These are phyloP conservation scores for Limonius californicus DNA, from an alignment of 1,140 invertebrate genomes.

Conservation along the genomic window DNA sequence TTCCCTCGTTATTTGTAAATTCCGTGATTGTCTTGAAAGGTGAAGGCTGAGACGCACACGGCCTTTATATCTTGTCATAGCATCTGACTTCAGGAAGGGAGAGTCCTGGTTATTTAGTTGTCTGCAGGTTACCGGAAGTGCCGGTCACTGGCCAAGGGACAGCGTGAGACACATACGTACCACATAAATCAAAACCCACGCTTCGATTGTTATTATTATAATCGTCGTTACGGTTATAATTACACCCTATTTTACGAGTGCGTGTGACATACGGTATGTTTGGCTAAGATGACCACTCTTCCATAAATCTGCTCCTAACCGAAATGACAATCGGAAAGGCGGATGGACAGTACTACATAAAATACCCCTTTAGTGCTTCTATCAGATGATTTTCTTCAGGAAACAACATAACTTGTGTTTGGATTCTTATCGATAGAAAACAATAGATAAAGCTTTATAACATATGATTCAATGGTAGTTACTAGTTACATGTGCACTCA, in stretches of 20 bases:
- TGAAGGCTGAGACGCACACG: neutral
- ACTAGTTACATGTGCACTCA: too few species aligned
- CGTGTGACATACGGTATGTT: neutral
- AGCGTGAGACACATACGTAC: constrained; percentile 18
- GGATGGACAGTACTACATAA: too few species aligned
- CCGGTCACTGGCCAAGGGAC: constrained; percentile 17
- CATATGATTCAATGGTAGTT: too few species aligned
- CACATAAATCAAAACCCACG: constrained; percentile 10
- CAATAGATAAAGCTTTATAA: too few species aligned
- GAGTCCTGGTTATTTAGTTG: neutral
- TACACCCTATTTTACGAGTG: neutral
- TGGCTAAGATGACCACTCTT: too few species aligned
- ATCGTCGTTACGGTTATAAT: constrained; percentile 3
- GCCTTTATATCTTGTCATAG: constrained; percentile 6
- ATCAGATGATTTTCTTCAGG: too few species aligned
- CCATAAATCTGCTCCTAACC: too few species aligned
- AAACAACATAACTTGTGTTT: too few species aligned
- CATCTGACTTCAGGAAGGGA: constrained; percentile 1
- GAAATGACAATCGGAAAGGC: too few species aligned
- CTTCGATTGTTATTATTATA: constrained; percentile 12
- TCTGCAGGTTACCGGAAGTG: constrained; percentile 17
- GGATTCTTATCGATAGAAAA: too few species aligned
- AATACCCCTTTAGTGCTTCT: too few species aligned
- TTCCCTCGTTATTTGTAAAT: too few species aligned
- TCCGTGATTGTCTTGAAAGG: neutral